phyloP scores from a whole-genome alignment of 2,797 vertebrate species.

The Peromyscus eremicus region DNA sequence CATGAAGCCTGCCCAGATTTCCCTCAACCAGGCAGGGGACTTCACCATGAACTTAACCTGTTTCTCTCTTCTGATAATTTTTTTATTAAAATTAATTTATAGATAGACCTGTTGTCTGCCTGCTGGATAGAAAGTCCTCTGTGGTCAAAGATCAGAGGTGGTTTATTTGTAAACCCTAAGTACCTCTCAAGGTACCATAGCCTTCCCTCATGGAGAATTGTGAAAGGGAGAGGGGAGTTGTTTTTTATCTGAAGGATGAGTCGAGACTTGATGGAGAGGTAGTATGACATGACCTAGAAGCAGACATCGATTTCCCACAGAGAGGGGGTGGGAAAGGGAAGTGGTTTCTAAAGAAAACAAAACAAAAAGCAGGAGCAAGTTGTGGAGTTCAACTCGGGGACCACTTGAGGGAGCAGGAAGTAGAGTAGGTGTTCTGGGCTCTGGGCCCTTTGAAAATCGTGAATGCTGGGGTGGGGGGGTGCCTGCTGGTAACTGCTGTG shows the following conservation, averaged over 20 bases:
- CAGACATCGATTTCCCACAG: background rate
- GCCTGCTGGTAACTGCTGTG: background rate
- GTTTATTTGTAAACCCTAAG: conserved; percentile 4
- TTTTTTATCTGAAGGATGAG: background rate
- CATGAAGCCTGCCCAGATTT: conserved; percentile 39
- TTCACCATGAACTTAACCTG: background rate
- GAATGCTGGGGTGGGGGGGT: background rate
- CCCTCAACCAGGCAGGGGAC: background rate
- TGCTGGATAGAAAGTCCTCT: background rate
- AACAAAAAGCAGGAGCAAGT: background rate
- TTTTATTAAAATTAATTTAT: background rate
- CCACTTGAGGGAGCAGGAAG: background rate
- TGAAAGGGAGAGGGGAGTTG: background rate
- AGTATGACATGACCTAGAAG: background rate
- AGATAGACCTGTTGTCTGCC: background rate
- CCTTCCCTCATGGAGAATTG: background rate
- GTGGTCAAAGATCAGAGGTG: background rate
- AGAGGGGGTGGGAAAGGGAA: background rate
- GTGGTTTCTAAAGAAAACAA: background rate
- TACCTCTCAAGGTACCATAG: background rate
- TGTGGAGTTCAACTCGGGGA: background rate
- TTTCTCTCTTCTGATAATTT: background rate
- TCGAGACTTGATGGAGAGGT: background rate
- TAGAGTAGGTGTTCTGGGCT: background rate
- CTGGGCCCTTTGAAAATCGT: background rate